A percentile compares a stretch with the other conserved stretches of the same genome.
Conservation (phyloP, 2,888 invertebrate genomes). For the Neria commutata region DNA sequence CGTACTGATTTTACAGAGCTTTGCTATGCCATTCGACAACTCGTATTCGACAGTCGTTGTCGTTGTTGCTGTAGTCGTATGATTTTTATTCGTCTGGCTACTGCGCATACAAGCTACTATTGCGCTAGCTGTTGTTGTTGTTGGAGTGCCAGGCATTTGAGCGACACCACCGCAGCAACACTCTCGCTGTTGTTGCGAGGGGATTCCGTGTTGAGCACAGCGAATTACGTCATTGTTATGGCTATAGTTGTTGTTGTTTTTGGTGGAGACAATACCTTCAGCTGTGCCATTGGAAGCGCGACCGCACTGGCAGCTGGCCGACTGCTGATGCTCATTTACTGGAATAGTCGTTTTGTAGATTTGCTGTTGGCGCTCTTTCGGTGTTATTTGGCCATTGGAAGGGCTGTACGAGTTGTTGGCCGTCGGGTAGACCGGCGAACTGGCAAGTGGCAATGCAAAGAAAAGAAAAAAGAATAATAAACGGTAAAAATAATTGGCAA, state of each 20-base stretch:
- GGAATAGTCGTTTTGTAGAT: slow-evolving; percentile 57
- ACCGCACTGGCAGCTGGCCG: slow-evolving; percentile 34
- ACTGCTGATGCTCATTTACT: slow-evolving; percentile 42
- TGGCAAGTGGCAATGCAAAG: no score
- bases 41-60: slow-evolving; percentile 58
- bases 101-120: slow-evolving; percentile 45
- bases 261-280: slow-evolving; percentile 19
- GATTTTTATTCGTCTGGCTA: slow-evolving; percentile 47
- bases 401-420: slow-evolving; percentile 49
- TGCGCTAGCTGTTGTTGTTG: slow-evolving; percentile 35
- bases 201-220: slow-evolving; percentile 28
- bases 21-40: slow-evolving; percentile 54
- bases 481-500: no score
- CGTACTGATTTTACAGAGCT: slow-evolving; percentile 58
- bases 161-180: slow-evolving; percentile 25
- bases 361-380: slow-evolving; percentile 42
- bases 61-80: slow-evolving; percentile 55
- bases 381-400: slow-evolving; percentile 53
- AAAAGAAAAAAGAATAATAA: no score
- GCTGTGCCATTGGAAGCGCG: slow-evolving; percentile 42
- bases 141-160: neutral
- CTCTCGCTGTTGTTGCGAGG: slow-evolving; percentile 31
- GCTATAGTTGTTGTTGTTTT: slow-evolving; percentile 26
- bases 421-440: slow-evolving; percentile 43
- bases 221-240: slow-evolving; percentile 35